Percentiles rank a stretch among this genome's conserved stretches.
Conservation (phyloP, 1,140 invertebrate genomes). For the Neoseiulus cucumeris region DNA sequence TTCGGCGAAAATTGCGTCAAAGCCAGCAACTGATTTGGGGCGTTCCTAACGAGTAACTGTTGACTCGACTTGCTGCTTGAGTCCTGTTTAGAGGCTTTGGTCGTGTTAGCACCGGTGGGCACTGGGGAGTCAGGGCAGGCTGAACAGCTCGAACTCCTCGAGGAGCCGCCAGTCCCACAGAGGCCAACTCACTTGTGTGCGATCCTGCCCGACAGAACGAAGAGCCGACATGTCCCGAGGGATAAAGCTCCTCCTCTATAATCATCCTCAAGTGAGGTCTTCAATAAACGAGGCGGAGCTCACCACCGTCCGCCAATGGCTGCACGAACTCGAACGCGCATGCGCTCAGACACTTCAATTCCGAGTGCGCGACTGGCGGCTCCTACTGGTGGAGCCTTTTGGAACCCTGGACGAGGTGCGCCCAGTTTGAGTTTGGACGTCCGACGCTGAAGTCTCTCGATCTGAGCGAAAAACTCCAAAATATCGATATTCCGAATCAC, state of each 20-base stretch:
- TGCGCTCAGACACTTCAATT: not conserved
- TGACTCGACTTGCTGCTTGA: too few species aligned
- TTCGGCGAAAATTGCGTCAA: too few species aligned
- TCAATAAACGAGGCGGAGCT: constrained; percentile 4
- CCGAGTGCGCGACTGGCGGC: not conserved
- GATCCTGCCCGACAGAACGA: not conserved
- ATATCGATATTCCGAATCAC: too few species aligned
- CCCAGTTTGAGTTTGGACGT: constrained; percentile 2
- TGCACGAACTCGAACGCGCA: not conserved
- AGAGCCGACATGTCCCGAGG: constrained; percentile 5
- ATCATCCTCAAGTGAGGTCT: constrained; percentile 12
- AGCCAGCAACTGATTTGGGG: too few species aligned
- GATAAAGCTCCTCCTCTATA: constrained; percentile 10
- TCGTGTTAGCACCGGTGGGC: too few species aligned
- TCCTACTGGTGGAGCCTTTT: not conserved
- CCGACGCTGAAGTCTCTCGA: too few species aligned
- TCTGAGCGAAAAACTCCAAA: too few species aligned
- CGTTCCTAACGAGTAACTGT: too few species aligned
- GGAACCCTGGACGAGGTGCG: not conserved
- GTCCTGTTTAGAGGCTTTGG: too few species aligned
- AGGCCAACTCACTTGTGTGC: constrained; percentile 12
- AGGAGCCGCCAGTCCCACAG: constrained; percentile 10
- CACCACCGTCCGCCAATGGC: not conserved
- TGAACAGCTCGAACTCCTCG: constrained; percentile 6
- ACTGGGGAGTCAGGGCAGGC: too few species aligned